phyloP scores from a whole-genome alignment of 2,888 invertebrate genomes.

The Eilema depressum region DNA sequence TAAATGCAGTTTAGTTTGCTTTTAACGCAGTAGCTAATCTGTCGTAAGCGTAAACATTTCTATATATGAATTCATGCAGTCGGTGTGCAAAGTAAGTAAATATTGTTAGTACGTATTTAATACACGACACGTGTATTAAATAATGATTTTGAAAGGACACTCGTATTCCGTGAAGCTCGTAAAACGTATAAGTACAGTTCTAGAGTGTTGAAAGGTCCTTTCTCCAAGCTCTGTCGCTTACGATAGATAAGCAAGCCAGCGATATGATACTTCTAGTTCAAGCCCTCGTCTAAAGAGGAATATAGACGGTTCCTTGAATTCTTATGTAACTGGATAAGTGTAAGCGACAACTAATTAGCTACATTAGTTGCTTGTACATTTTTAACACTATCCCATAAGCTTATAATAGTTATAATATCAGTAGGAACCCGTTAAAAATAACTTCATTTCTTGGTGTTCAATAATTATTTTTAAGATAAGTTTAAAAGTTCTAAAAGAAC shows the following conservation, averaged over 20 bases:
- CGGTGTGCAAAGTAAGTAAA: background rate
- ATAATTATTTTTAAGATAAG: too few species aligned
- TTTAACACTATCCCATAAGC: too few species aligned
- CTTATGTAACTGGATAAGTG: slow-evolving; percentile 51
- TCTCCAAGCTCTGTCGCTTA: slow-evolving; percentile 65
- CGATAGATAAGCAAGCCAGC: slow-evolving; percentile 79
- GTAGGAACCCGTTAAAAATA: too few species aligned
- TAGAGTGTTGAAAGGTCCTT: slow-evolving; percentile 66
- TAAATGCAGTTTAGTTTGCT: too few species aligned
- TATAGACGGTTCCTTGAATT: slow-evolving; percentile 67
- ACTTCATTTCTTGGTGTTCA: too few species aligned
- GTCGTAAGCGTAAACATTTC: background rate
- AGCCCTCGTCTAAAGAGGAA: slow-evolving; percentile 61
- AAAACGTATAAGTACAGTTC: slow-evolving; percentile 10
- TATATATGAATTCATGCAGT: background rate
- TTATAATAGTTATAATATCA: too few species aligned
- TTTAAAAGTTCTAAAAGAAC: too few species aligned
- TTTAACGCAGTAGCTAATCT: background rate
- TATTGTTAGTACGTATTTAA: background rate
- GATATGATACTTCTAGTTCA: slow-evolving; percentile 67
- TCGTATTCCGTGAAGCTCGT: slow-evolving; percentile 52
- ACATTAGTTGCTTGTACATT: too few species aligned
- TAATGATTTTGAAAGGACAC: slow-evolving; percentile 58
- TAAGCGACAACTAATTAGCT: background rate
- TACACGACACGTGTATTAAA: too few species aligned